Conservation (phyloP, 1,140 invertebrate genomes). For the Saccostrea cuccullata region DNA sequence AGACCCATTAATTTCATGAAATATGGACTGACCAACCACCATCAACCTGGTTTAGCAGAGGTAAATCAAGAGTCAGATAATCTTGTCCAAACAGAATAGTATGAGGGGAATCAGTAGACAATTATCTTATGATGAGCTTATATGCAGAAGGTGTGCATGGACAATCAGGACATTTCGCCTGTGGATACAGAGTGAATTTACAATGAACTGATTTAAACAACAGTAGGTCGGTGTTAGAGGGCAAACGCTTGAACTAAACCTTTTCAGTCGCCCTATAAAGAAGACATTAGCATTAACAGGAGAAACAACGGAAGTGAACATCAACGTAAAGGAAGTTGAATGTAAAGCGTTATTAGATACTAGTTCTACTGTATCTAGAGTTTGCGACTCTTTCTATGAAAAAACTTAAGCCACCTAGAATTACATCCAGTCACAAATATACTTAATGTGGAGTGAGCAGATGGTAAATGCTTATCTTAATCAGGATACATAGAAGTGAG, state of each 20-base stretch:
- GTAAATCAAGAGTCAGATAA: not conserved
- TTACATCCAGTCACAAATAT: not conserved
- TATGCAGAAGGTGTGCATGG: constrained; percentile 24
- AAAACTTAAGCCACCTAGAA: not conserved
- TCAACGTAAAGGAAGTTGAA: too few relatives aligned
- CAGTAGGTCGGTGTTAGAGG: not conserved
- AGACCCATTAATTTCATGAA: not conserved
- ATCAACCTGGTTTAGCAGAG: not conserved
- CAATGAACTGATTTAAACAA: constrained; percentile 5
- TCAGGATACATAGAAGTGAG: constrained; percentile 12
- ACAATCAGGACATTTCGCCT: not conserved
- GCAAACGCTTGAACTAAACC: not conserved
- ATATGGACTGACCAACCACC: not conserved
- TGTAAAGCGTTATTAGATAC: too few relatives aligned
- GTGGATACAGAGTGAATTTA: constrained; percentile 8
- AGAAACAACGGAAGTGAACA: too few relatives aligned
- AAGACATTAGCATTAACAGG: too few relatives aligned
- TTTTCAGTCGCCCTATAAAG: too few relatives aligned
- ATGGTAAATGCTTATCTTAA: constrained; percentile 38
- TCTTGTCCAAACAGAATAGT: too few relatives aligned
- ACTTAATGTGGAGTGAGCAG: constrained; percentile 3
- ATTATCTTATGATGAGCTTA: constrained; percentile 13
- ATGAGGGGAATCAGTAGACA: not conserved
- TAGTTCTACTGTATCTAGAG: constrained; percentile 39
- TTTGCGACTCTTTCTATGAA: constrained; percentile 11